phyloP scores from a whole-genome alignment of 2,888 invertebrate genomes.

The Eretmocerus hayati region DNA sequence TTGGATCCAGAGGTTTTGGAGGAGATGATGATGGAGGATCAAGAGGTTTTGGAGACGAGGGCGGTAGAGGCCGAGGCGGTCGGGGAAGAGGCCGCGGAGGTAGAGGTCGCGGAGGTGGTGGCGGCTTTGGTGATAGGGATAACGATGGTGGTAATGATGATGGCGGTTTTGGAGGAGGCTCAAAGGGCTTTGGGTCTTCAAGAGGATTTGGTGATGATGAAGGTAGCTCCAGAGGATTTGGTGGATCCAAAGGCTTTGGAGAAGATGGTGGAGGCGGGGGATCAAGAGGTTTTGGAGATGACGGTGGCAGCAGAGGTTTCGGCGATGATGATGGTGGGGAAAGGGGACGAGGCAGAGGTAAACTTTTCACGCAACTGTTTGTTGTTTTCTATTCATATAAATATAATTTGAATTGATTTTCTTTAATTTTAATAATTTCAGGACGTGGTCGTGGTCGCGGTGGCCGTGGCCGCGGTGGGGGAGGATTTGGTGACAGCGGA shows the following conservation, averaged over 20 bases:
- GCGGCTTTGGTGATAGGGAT: slow-evolving; percentile 3
- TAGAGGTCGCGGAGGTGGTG: neutral
- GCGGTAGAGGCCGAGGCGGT: too few species aligned
- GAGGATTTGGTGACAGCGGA: slow-evolving; percentile 11
- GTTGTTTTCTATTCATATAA: neutral
- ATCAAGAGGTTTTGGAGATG: neutral
- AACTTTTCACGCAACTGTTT: neutral
- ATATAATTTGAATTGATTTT: too few species aligned
- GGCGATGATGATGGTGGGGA: slow-evolving; percentile 3
- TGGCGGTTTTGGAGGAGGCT: neutral
- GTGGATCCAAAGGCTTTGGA: slow-evolving; percentile 3
- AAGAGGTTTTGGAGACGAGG: too few species aligned
- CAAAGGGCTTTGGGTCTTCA: neutral
- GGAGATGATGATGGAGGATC: neutral
- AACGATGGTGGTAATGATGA: neutral
- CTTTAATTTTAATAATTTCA: neutral
- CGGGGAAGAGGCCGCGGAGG: too few species aligned
- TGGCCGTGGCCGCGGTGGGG: slow-evolving; percentile 19
- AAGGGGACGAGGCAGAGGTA: neutral
- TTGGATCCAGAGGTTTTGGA: slow-evolving; percentile 1
- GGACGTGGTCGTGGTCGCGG: slow-evolving; percentile 18
- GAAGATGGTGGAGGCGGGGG: slow-evolving; percentile 1
- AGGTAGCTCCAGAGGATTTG: neutral
- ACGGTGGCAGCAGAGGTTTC: slow-evolving; percentile 9
- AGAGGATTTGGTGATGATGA: too few species aligned